Conservation (phyloP, 2,797 vertebrate species). For the Choloepus didactylus region DNA sequence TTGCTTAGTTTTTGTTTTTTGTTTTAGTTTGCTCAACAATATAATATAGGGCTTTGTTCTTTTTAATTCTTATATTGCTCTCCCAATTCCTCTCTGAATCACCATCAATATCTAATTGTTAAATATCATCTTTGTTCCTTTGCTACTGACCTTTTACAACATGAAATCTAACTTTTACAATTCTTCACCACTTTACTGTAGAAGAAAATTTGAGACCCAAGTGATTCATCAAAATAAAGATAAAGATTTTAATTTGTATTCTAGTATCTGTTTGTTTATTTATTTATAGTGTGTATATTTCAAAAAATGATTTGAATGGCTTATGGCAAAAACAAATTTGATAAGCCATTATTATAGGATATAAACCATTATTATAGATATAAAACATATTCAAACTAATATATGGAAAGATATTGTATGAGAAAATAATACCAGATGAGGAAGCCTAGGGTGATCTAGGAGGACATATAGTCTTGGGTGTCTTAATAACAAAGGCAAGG, state of each 20-base stretch:
- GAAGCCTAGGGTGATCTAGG: not conserved
- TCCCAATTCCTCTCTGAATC: not conserved
- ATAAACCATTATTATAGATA: not conserved
- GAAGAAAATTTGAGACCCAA: constrained; percentile 39
- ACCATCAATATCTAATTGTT: not conserved
- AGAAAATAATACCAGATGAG: not conserved
- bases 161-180: not conserved
- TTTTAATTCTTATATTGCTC: not conserved
- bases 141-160: not conserved
- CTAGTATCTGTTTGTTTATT: not conserved
- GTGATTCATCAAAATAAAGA: not conserved
- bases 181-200: not conserved
- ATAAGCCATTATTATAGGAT: not conserved
- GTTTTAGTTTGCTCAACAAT: not conserved
- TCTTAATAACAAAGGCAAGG: not conserved
- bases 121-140: not conserved
- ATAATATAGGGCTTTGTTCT: not conserved
- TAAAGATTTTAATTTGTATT: not conserved
- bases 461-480: not conserved
- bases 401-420: not conserved
- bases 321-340: constrained; percentile 19
- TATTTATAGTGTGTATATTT: not conserved
- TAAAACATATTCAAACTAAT: not conserved
- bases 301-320: constrained; percentile 29
- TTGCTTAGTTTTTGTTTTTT: constrained; percentile 38